A percentile compares a stretch with the other conserved stretches of the same genome.
phyloP scores from a whole-genome alignment of 2,113 vertebrate genomes.

The Malurus melanocephalus region DNA sequence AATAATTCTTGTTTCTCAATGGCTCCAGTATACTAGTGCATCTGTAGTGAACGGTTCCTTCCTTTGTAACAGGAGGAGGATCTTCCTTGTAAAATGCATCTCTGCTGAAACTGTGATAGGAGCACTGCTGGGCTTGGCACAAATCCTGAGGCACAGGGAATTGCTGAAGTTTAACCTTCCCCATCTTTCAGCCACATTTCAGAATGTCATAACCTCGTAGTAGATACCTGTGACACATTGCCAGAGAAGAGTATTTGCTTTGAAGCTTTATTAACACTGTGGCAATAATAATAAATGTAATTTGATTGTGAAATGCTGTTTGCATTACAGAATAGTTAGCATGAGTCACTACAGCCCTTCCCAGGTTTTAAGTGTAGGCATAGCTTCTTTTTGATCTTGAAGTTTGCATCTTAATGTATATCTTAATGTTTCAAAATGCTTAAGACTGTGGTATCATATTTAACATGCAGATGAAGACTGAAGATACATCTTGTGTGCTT shows the following conservation, averaged over 20 bases:
- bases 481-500: not conserved
- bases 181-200: not conserved
- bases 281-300: not conserved
- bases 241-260: not conserved
- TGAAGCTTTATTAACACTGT: not conserved
- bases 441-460: not conserved
- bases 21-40: rapidly evolving
- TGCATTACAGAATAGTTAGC: not conserved
- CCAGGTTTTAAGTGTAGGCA: not conserved
- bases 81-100: not conserved
- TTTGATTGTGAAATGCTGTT: not conserved
- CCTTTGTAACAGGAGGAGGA: not conserved
- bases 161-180: not conserved
- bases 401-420: not conserved
- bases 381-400: not conserved
- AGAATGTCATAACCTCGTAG: not conserved
- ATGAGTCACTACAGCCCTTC: not conserved
- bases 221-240: not conserved
- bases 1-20: not conserved
- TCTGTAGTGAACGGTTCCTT: not conserved
- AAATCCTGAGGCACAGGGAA: not conserved
- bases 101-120: not conserved
- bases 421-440: not conserved
- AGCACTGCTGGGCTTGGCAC: not conserved
- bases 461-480: not conserved